These are phyloP conservation scores for Ictidomys tridecemlineatus DNA, from an alignment of 2,113 vertebrate species.

Conservation along the genomic window DNA sequence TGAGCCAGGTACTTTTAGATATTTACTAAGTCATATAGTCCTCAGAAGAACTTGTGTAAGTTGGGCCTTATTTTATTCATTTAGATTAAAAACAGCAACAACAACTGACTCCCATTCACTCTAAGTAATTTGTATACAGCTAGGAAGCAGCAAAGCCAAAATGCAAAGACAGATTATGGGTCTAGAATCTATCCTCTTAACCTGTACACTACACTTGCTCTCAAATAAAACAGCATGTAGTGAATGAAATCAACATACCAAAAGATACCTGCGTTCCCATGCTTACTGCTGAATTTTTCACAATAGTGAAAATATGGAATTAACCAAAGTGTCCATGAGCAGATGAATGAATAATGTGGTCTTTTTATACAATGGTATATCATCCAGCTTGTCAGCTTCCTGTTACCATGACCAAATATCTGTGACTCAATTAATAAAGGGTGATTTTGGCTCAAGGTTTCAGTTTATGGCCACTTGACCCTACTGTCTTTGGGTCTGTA, in stretches of 20 bases:
- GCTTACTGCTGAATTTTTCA: too few species aligned
- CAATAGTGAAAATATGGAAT: too few species aligned
- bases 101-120: not conserved
- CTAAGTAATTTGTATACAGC: not conserved
- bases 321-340: too few species aligned
- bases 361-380: not conserved
- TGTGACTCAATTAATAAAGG: not conserved
- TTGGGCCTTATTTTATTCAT: not conserved
- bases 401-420: not conserved
- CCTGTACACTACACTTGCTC: not conserved
- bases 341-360: not conserved
- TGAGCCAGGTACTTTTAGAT: not conserved
- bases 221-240: not conserved
- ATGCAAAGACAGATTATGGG: not conserved
- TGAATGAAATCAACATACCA: not conserved
- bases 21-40: not conserved
- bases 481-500: not conserved
- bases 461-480: not conserved
- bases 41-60: not conserved
- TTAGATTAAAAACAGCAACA: not conserved
- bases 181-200: not conserved
- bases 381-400: not conserved
- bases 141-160: not conserved
- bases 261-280: not conserved
- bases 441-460: not conserved